Percentiles rank a stretch among this genome's conserved stretches.
Evolutionary conservation across 2,113 vertebrate species (phyloP).

Genomic region (Megalops atlanticus): DNA sequence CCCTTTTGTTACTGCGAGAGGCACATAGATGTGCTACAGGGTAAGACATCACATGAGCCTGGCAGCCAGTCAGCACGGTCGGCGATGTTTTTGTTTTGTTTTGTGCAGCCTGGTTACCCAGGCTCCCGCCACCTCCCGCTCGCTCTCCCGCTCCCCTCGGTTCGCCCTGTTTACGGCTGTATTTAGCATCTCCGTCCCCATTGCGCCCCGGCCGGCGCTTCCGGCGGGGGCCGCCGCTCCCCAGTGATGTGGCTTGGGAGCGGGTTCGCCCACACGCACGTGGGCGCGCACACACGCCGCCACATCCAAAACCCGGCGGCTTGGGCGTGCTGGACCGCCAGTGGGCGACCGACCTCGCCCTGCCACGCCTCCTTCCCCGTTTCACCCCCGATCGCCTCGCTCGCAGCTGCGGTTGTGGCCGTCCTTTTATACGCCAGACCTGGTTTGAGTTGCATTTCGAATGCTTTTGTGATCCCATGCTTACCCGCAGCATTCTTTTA

Average conservation of each 20-base stretch:
- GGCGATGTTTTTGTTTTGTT: constrained; percentile 3
- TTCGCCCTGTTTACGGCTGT: background rate
- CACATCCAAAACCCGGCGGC: background rate
- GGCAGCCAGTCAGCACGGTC: background rate
- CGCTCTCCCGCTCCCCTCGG: background rate
- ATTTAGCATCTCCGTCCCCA: background rate
- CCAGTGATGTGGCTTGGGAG: background rate
- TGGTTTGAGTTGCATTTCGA: background rate
- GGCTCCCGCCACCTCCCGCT: background rate
- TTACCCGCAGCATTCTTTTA: background rate
- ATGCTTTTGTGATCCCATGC: background rate
- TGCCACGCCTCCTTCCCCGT: background rate
- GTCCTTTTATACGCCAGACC: background rate
- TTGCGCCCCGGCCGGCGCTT: background rate
- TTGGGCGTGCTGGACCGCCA: too few species aligned
- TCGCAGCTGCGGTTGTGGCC: background rate
- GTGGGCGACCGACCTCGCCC: too few species aligned
- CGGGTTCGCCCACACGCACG: background rate
- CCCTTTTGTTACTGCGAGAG: too few species aligned
- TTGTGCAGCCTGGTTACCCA: background rate
- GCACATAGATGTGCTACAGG: too few species aligned
- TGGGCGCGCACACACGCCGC: background rate
- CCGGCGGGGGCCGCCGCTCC: background rate
- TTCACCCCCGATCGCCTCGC: background rate
- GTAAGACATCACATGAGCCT: too few species aligned